Evolutionary conservation across 2,888 invertebrate species (phyloP), one percentile per base, ranked within the genome.

Genomic region (Doris montereyensis): DNA sequence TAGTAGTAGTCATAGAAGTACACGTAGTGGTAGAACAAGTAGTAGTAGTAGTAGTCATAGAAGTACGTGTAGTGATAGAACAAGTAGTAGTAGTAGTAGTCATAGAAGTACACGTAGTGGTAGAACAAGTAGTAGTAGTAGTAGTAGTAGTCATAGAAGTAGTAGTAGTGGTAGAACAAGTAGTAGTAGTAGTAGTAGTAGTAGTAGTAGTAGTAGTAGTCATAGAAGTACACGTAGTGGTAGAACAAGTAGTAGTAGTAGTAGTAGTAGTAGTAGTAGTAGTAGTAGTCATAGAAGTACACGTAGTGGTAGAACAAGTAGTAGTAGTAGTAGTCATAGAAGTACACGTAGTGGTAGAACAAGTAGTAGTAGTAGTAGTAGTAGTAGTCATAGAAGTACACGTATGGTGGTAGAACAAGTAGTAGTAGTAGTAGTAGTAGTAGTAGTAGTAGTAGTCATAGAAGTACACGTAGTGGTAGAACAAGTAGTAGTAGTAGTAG

Each of bases 401-500:
- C 8, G 5, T 17, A 30, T 28, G 30, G 30, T 28, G 30, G 28
- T 8, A 28, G 68, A 17, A 30, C 28, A 17, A 68, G 68, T 28
- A 68, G 30, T 30, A 68, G 17, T 30, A 24, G 10, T 8, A 68
- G 30, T 30, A 30, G 24, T 28, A 68, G 65, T 8, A 10, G 65
- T 17, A 17, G 65, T 8, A 62, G 24, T 8, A 21, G 13, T 17
- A 62, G 73, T 35, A 78, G 58, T 65, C 74, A 65, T 41, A 74
- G 74, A 76, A 74, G 74, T 65, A 73, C 65, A 76, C 74, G 74
- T 35, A 75, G 67, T 41, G 67, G 74, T 65, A 74, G 74, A 76
- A 78, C 52, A 76, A 78, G 74, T 65, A 78, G 73, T 62, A 78
- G 73, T n/a, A 78, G 73, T 35, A 73, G 77, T 28, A 77, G 70